Conservation (phyloP, 2,113 vertebrate genomes). For the Strigops habroptila region DNA sequence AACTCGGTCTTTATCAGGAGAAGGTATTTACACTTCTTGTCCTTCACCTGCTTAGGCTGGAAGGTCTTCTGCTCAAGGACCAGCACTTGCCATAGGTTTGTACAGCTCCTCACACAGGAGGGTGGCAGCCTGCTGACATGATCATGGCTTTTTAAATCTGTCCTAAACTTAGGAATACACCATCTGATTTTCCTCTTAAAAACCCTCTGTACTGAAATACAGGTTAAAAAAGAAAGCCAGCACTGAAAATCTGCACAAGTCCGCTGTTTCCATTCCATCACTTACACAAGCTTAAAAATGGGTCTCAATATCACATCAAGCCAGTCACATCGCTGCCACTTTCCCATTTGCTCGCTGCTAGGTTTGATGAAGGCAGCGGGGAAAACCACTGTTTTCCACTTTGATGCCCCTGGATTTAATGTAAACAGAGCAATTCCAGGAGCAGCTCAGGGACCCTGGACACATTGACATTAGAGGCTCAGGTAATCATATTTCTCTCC, state of each 20-base stretch:
- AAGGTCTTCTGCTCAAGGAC: neutral
- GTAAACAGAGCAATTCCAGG: neutral
- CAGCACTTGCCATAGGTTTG: neutral
- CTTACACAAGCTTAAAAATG: neutral
- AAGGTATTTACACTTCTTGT: neutral
- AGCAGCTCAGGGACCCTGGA: neutral
- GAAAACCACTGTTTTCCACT: neutral
- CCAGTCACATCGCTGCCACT: neutral
- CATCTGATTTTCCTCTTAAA: neutral
- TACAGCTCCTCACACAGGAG: fast-evolving
- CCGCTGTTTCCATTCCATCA: neutral
- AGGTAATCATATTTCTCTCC: neutral
- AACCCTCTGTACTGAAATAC: neutral
- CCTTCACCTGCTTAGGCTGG: neutral
- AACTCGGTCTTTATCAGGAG: neutral
- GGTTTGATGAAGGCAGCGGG: neutral
- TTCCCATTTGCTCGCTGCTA: neutral
- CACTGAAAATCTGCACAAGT: neutral
- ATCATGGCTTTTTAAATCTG: neutral
- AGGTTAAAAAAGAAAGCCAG: neutral
- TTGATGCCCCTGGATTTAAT: neutral
- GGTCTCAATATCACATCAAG: neutral
- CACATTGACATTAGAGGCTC: neutral
- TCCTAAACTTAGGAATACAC: neutral
- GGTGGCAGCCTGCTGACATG: neutral